Conservation (phyloP, 2,888 invertebrate genomes). For the Drosophila longiperda region DNA sequence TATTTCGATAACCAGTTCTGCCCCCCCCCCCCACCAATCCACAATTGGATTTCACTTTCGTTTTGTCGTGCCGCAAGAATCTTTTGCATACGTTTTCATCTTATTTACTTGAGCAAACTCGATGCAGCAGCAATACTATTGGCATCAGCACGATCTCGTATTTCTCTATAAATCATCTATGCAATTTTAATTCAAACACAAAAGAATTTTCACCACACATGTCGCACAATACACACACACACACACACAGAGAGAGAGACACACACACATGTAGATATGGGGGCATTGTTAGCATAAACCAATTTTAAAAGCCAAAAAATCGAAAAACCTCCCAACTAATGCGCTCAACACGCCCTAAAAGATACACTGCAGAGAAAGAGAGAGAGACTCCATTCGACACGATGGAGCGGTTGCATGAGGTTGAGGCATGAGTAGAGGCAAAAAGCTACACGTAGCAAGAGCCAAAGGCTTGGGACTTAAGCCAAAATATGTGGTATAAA, state of each 20-base stretch:
- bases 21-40: too few species aligned
- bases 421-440: constrained; percentile 41
- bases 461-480: constrained; percentile 74
- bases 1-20: constrained; percentile 20
- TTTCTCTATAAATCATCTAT: constrained; percentile 73
- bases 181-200: constrained; percentile 80
- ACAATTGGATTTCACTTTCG: constrained; percentile 50
- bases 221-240: constrained; percentile 32
- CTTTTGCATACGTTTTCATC: constrained; percentile 73
- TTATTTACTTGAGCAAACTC: constrained; percentile 56
- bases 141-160: constrained; percentile 54
- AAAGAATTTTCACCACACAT: constrained; percentile 66
- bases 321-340: constrained; percentile 73
- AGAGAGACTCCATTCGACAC: constrained; percentile 2
- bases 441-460: constrained; percentile 62
- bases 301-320: constrained; percentile 77
- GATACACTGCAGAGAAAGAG: constrained; percentile 47
- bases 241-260: constrained; percentile 28
- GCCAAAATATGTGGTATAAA: constrained; percentile 74
- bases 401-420: constrained; percentile 13
- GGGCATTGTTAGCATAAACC: constrained; percentile 77
- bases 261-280: constrained; percentile 7
- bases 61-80: constrained; percentile 38
- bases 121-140: constrained; percentile 20
- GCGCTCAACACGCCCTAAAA: constrained; percentile 74